phyloP scores from a whole-genome alignment of 2,797 vertebrate species.

The Agapornis canus region DNA sequence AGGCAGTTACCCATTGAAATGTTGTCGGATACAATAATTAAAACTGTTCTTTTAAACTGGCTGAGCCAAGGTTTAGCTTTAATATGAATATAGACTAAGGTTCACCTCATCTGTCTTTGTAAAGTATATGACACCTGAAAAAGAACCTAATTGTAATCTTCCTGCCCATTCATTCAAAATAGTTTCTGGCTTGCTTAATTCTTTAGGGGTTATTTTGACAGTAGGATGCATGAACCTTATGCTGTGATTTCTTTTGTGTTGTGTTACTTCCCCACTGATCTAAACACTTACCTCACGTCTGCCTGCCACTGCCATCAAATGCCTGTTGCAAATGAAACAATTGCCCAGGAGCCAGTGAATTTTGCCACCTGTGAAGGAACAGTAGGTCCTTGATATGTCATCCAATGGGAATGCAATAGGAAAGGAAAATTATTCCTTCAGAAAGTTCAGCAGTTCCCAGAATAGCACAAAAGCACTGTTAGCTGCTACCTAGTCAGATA shows the following conservation, averaged over 20 bases:
- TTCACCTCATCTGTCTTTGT: not conserved
- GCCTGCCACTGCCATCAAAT: not conserved
- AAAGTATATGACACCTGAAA: not conserved
- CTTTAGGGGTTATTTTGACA: not conserved
- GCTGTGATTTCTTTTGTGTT: not conserved
- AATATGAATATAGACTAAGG: not conserved
- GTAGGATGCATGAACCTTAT: not conserved
- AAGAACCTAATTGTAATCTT: not conserved
- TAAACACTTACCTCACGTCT: not conserved
- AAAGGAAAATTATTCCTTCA: constrained; percentile 11
- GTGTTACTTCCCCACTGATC: not conserved
- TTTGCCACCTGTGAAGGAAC: not conserved
- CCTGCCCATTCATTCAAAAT: not conserved
- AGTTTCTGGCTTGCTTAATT: not conserved
- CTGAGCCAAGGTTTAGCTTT: not conserved
- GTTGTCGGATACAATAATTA: not conserved
- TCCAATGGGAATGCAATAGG: not conserved
- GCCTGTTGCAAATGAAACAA: not conserved
- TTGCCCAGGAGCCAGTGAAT: not conserved
- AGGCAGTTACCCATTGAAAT: not conserved
- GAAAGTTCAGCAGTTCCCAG: not conserved
- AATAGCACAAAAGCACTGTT: not conserved
- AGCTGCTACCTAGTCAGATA: not conserved
- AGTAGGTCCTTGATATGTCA: not conserved
- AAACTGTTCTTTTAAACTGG: not conserved